Base-by-base conservation (phyloP, 2,888 invertebrate species). In the Acanthoscelides obtectus region DNA sequence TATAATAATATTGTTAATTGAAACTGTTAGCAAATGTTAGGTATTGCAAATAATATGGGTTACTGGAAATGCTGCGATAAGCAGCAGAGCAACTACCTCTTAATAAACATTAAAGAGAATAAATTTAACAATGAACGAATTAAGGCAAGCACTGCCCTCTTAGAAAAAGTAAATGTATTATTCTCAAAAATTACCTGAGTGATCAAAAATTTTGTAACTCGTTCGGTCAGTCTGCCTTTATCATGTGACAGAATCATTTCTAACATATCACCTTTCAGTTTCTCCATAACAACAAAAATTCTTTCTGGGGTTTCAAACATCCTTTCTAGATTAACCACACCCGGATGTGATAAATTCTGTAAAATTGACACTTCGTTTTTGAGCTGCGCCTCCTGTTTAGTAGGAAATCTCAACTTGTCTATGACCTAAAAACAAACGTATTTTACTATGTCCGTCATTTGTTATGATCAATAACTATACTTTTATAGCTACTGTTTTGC, bases 251-350 rank as follows among this genome's bases (percentile, higher is more conserved):
- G 88, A 81, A 99, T 99, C 99, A 99, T 99, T 87, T 99, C 99
- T 77, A 99, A 87, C 99, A 99, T 99, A 85, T 99, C 99, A 0
- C 99, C 98, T 83, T 96, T 94, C 71, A 99, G 88, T 86, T 99
- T 99, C 87, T 99, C 99, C 99, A 99, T 99, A 0, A 99, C 98
- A 20, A 99, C 99, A 88, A 98, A 99, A 83, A 99, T 99, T 78
- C 98, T 88, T 85, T 99, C 99, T 0, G 96, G 94, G 0, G 98
- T 99, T 88, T 99, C 99, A 86, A 99, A 98, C 99, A 99, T 99
- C 70, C 98, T 89, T 86, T 99, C 98, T 77, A 99, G 88, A 88
- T 98, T 97, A 0, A 99, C 98, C 0, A 96, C 95, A 3, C 95
- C 96, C 1, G 92, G 94, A 86, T 97, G 96, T 0, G 94, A 93